Conservation (phyloP, 2,888 invertebrate genomes). For the Strigamia crassipes region DNA sequence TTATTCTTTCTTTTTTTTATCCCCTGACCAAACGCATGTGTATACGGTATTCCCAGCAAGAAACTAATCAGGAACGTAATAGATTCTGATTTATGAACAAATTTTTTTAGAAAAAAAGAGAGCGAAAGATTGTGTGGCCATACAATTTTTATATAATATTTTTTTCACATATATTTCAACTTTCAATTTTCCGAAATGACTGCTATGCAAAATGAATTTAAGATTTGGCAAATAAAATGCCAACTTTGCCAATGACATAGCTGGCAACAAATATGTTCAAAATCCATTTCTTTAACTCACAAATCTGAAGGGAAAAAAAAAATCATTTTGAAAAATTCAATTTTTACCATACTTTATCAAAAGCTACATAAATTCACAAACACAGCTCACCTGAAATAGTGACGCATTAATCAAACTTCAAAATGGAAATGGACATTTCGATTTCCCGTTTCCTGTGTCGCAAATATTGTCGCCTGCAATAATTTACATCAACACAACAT, state of each 20-base stretch:
- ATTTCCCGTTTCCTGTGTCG: background rate
- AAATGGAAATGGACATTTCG: background rate
- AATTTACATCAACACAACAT: background rate
- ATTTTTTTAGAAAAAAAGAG: background rate
- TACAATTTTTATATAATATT: background rate
- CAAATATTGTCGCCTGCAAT: background rate
- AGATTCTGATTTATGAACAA: background rate
- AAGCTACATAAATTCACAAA: background rate
- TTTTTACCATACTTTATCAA: background rate
- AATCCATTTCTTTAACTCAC: background rate
- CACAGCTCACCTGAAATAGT: background rate
- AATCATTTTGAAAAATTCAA: background rate
- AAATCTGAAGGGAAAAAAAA: background rate
- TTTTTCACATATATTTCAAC: background rate
- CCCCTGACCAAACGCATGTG: background rate
- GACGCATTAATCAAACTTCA: background rate
- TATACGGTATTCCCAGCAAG: background rate
- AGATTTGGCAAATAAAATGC: background rate
- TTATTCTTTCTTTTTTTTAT: background rate
- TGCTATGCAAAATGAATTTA: background rate
- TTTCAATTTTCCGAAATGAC: background rate
- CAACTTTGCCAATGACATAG: background rate
- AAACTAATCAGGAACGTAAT: background rate
- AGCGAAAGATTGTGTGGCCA: background rate
- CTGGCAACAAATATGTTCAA: background rate